Evolutionary conservation across 2,888 invertebrate species (phyloP).

Genomic region (Prosopocoilus inquinatus): DNA sequence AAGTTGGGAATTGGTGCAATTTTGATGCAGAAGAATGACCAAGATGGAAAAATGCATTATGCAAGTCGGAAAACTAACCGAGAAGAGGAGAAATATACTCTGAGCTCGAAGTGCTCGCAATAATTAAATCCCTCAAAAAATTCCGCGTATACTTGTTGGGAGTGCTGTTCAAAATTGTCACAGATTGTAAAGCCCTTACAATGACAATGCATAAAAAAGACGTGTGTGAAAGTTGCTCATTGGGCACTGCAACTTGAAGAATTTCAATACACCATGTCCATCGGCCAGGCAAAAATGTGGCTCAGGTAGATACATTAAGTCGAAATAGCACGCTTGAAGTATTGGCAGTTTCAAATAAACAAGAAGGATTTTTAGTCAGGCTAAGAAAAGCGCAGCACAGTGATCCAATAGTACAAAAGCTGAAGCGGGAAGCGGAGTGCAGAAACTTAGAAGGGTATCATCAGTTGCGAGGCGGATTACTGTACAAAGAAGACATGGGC

Average conservation of each 20-base stretch:
- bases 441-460: too few species aligned
- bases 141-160: conserved; percentile 12
- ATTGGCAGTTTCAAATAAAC: background rate
- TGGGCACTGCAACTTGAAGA: conserved; percentile 12
- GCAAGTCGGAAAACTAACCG: conserved; percentile 3
- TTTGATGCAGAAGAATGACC: background rate
- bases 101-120: conserved; percentile 14
- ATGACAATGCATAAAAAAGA: conserved; percentile 3
- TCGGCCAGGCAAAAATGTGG: conserved; percentile 2
- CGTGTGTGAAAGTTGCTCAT: conserved; percentile 7
- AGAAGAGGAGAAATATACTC: conserved; percentile 5
- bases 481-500: background rate
- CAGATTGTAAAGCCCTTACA: conserved; percentile 10
- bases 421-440: too few species aligned
- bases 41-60: conserved; percentile 2
- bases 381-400: background rate
- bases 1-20: background rate
- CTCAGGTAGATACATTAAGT: background rate
- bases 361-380: background rate
- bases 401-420: too few species aligned
- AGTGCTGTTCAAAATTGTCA: conserved; percentile 9
- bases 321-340: background rate
- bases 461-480: conserved; percentile 1
- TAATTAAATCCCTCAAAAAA: conserved; percentile 9
- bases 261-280: conserved; percentile 7